Evolutionary conservation across 2,888 invertebrate species (phyloP), one percentile per base, ranked within the genome.

Genomic region (Ommatoiulus sabulosus): DNA sequence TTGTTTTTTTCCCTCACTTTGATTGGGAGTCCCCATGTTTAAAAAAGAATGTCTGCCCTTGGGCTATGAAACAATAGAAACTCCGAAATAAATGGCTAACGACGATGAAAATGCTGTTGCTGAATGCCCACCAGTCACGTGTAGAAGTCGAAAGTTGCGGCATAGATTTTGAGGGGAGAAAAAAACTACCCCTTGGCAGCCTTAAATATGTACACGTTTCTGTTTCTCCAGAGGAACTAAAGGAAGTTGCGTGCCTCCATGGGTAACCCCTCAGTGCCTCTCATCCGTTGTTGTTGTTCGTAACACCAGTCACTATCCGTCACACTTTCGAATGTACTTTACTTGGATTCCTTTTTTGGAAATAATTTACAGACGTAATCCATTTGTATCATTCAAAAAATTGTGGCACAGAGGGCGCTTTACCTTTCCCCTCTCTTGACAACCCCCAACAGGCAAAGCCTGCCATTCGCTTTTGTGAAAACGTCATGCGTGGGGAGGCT

Each of bases 21-120:
- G 44, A 44, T 44, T 85, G 52, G 52, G 35, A 87, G 52, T 24
- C 87, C 46, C 87, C 52, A 15, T 48, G 48, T 72, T 72, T 72
- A 72, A 72, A 72, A 72, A 87, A 57, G 87, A 87, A 87, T 87
- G 87, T 44, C 48, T 86, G 48, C 46, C 87, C 48, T 20, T 7
- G 87, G 87, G 87, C 87, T 24, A 46, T 17, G 87, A 87, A 87
- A 87, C 87, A 87, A 87, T 87, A 87, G 87, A 87, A 87, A 85
- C 72, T 72, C 72, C 72, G 72, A 72, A 72, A 72, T 72, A 72
- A 72, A 72, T 72, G 72, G 72, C 72, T 72, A 72, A 72, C 72
- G 72, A 72, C 72, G 72, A 72, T 72, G 72, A 72, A 72, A 72
- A 72, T 10, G 72, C 72, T 72, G 72, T 72, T 72, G 72, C 72